phyloP scores from a whole-genome alignment of 2,113 vertebrate species.

The Macrotis lagotis region DNA sequence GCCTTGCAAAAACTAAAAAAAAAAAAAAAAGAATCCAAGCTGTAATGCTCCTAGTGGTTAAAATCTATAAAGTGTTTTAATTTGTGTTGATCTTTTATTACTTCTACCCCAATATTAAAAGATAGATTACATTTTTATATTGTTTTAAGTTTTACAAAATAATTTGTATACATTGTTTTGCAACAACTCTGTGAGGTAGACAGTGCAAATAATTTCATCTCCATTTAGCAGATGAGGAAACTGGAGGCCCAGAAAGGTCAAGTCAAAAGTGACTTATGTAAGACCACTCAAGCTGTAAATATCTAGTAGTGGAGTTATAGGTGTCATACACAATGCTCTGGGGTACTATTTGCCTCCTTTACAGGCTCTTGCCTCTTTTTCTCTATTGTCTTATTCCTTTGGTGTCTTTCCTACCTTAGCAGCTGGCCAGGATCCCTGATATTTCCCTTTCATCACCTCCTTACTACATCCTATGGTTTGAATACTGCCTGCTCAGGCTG shows the following conservation, averaged over 20 bases:
- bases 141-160: background rate
- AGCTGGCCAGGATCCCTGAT: background rate
- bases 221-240: background rate
- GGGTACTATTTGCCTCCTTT: background rate
- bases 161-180: background rate
- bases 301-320: background rate
- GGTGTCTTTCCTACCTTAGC: background rate
- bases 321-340: background rate
- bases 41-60: background rate
- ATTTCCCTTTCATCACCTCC: background rate
- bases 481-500: accelerated
- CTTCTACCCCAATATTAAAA: background rate
- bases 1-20: too few species aligned
- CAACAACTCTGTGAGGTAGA: background rate
- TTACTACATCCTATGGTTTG: background rate
- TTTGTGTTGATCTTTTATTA: background rate
- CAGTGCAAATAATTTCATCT: background rate
- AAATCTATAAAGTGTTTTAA: background rate
- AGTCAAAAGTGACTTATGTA: background rate
- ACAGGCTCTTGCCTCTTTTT: background rate
- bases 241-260: background rate
- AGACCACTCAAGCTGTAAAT: background rate
- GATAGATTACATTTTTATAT: background rate
- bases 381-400: background rate
- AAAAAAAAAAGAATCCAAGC: background rate